These are phyloP conservation scores for Halichoeres trimaculatus DNA, from an alignment of 2,113 vertebrate genomes.

Conservation along the genomic window DNA sequence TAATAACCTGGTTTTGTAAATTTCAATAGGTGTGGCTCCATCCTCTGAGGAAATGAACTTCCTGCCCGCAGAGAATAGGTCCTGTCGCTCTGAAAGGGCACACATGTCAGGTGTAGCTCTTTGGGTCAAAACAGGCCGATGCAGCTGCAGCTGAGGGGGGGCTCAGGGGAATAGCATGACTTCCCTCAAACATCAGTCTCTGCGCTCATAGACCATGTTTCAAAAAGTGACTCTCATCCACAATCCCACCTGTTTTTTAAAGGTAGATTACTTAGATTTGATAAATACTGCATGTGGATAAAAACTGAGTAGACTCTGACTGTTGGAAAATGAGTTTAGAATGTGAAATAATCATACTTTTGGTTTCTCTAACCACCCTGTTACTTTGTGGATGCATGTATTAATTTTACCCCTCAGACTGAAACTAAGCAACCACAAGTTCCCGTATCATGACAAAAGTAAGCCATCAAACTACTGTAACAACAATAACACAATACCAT, in stretches of 20 bases:
- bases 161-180: conserved; percentile 37
- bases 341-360: too few species aligned
- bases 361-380: background rate
- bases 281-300: background rate
- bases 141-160: conserved; percentile 52
- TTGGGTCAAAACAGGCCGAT: conserved; percentile 49
- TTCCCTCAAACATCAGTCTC: conserved; percentile 34
- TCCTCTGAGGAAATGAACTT: conserved; percentile 65
- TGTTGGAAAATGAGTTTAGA: too few species aligned
- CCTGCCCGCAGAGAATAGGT: conserved; percentile 56
- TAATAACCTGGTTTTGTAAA: conserved; percentile 8
- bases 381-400: background rate
- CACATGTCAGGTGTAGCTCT: conserved; percentile 58
- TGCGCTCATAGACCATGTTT: conserved; percentile 22
- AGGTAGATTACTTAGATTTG: background rate
- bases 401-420: background rate
- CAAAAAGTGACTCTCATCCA: conserved; percentile 5
- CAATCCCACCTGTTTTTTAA: conserved; percentile 29
- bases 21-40: conserved; percentile 50
- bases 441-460: background rate
- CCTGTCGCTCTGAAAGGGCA: conserved; percentile 38
- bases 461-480: background rate
- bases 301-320: background rate
- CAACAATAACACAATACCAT: background rate
- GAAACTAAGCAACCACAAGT: conserved; percentile 2